These are phyloP conservation scores for Mastigias papua DNA, from an alignment of 30 jellyfish, hydroid and myxozoan genomes.

Conservation along the genomic window DNA sequence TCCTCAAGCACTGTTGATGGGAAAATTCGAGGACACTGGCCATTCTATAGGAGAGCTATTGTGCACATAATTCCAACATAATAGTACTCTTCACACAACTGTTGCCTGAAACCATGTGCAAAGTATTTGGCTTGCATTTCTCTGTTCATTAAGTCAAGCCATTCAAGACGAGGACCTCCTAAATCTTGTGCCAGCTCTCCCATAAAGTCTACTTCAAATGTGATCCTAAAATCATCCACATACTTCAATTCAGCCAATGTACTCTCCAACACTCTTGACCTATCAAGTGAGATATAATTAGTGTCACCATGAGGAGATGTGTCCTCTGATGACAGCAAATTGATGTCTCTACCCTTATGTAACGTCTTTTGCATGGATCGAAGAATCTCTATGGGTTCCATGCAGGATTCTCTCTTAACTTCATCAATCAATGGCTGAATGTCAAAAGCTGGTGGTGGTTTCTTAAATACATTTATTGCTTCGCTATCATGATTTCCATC, in stretches of 20 bases:
- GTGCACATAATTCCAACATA: conserved; percentile 41
- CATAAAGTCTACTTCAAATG: conserved; percentile 57
- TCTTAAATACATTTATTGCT: conserved; percentile 16
- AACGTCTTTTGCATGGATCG: conserved; percentile 25
- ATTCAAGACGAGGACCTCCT: conserved; percentile 60
- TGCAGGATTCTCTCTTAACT: conserved; percentile 18
- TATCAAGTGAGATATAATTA: conserved; percentile 26
- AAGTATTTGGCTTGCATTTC: conserved; percentile 25
- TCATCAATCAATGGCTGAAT: conserved; percentile 30
- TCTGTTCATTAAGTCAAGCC: conserved; percentile 16
- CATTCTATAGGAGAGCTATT: conserved; percentile 39
- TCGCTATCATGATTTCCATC: conserved; percentile 1
- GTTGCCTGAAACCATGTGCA: conserved; percentile 11
- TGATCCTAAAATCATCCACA: conserved; percentile 22
- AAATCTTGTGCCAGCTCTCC: conserved; percentile 41
- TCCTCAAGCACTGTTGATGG: background rate
- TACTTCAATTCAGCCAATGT: conserved; percentile 39
- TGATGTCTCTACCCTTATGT: conserved; percentile 27
- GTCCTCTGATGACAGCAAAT: conserved; percentile 7
- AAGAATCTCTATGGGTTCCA: conserved; percentile 8
- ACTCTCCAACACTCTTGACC: conserved; percentile 3
- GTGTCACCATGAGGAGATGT: conserved; percentile 21
- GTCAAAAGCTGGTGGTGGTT: conserved; percentile 43
- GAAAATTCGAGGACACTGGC: conserved; percentile 27
- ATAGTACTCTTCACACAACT: conserved; percentile 38